Evolutionary conservation across 1,140 invertebrate species (phyloP).

Genomic region (Centruroides vittatus): DNA sequence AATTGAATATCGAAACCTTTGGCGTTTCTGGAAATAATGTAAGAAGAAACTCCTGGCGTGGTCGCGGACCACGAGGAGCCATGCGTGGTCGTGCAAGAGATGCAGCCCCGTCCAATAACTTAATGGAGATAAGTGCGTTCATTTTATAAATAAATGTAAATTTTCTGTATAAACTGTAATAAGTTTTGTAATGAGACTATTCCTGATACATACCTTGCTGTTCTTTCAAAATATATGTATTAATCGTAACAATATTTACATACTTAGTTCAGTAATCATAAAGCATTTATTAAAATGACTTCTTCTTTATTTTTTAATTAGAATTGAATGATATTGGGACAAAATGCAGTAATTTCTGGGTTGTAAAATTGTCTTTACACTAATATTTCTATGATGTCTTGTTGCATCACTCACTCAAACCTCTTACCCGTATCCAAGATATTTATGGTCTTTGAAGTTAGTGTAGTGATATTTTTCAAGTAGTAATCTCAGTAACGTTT

Average conservation of each 20-base stretch:
- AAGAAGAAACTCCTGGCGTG: slow-evolving; percentile 2
- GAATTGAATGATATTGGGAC: too few relatives aligned
- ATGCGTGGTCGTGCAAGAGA: slow-evolving; percentile 1
- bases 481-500: too few relatives aligned
- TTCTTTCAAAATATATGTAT: too few relatives aligned
- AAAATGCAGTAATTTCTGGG: too few relatives aligned
- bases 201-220: not conserved
- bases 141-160: not conserved
- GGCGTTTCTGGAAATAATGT: slow-evolving; percentile 42
- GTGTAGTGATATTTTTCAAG: too few relatives aligned
- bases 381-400: too few relatives aligned
- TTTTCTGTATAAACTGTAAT: not conserved
- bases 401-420: too few relatives aligned
- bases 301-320: too few relatives aligned
- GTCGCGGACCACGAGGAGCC: slow-evolving; percentile 2
- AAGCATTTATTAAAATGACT: not conserved
- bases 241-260: too few relatives aligned
- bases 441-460: too few relatives aligned
- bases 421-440: too few relatives aligned
- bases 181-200: not conserved
- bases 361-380: too few relatives aligned
- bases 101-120: not conserved
- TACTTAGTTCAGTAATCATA: not conserved
- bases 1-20: slow-evolving; percentile 95
- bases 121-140: not conserved